Conservation (phyloP, 2,888 invertebrate species). For the Petrolisthes cinctipes region DNA sequence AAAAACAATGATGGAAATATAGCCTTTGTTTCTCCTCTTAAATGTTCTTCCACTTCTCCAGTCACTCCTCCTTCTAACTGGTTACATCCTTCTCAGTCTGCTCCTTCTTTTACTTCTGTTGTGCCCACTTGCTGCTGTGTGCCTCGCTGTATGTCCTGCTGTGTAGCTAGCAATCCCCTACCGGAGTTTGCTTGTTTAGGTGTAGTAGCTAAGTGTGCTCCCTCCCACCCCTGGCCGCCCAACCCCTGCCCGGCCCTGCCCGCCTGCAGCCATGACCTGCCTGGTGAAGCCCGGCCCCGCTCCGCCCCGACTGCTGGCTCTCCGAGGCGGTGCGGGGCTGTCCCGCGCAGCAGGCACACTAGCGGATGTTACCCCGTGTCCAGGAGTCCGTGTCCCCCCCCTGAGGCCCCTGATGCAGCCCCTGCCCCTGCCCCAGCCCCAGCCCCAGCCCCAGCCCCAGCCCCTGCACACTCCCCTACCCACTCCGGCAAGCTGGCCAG, state of each 20-base stretch:
- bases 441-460: constrained; percentile 66
- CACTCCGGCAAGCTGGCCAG: constrained; percentile 62
- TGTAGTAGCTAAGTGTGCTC: constrained; percentile 58
- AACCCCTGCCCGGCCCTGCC: constrained; percentile 49
- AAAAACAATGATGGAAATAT: neutral
- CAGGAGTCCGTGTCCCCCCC: constrained; percentile 73
- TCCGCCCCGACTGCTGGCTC: constrained; percentile 57
- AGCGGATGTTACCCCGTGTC: constrained; percentile 68
- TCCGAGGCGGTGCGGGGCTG: constrained; percentile 46
- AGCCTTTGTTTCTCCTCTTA: neutral
- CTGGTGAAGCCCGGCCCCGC: constrained; percentile 57
- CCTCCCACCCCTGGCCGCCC: constrained; percentile 49
- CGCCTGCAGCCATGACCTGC: constrained; percentile 61
- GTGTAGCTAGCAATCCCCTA: neutral
- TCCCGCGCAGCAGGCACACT: constrained; percentile 59
- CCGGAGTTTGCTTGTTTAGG: constrained; percentile 55
- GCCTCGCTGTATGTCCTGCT: constrained; percentile 19
- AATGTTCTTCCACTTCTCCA: constrained; percentile 6
- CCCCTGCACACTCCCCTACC: constrained; percentile 53
- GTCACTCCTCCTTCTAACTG: neutral
- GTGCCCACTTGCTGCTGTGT: constrained; percentile 18
- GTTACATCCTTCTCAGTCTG: constrained; percentile 21
- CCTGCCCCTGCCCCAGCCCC: constrained; percentile 70
- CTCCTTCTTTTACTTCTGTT: constrained; percentile 33
- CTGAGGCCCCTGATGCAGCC: constrained; percentile 30